Evolutionary conservation across 1,140 invertebrate species (phyloP), one percentile per base, ranked within the genome.

Genomic region (Pogonus chalceus): DNA sequence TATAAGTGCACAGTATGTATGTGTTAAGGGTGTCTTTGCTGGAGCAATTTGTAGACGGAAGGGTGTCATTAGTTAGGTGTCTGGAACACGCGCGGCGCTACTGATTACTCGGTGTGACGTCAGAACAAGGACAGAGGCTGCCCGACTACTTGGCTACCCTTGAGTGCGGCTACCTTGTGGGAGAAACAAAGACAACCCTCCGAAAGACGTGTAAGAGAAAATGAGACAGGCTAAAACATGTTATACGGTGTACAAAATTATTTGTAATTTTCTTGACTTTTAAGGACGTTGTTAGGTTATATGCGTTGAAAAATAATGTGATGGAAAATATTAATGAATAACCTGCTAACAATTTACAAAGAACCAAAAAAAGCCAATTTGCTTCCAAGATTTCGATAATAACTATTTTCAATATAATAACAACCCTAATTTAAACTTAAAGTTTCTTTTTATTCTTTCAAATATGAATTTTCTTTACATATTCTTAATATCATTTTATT

Each of bases 61-160:
- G 57, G 50, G 54, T 56, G 54, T 53, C 57, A 58, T 58, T 58
- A 58, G 54, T 58, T 50, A 56, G 57, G 54, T 58, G 54, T 58
- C 57, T 56, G 37, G 53, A 49, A 58, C 57, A 58, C 54, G 54
- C 57, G 56, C 52, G 35, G 37, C 26, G 35, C 22, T 50, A 26
- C 51, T 58, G 53, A 58, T 58, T 58, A 58, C 46, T 55, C 23
- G 35, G 47, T 46, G 46, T 43, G 37, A 43, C 37, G 37, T 43
- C 37, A 43, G 37, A 43, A 43, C 37, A 43, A 43, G 37, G 37
- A 43, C 37, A 43, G 37, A 43, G 18, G 3, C 37, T 16, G 37
- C 37, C 4, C 18, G 18, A 3, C 18, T 31, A 14, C 37, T 18
- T 43, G 18, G 18, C 37, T 43, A 7, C 7, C 7, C 7, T 7